Evolutionary conservation across 1,140 invertebrate species (phyloP).

Genomic region (Cotesia typhae): DNA sequence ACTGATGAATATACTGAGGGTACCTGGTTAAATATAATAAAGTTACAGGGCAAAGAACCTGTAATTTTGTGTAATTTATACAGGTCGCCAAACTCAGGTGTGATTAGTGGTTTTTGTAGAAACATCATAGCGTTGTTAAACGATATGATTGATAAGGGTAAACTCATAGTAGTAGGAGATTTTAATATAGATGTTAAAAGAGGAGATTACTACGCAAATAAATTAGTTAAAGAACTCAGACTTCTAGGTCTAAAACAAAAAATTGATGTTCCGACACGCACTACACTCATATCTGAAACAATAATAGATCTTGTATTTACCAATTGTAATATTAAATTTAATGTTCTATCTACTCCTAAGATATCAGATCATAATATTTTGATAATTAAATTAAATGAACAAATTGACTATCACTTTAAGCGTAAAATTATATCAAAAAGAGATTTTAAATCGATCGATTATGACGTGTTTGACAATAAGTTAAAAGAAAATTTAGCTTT

Average conservation of each 20-base stretch:
- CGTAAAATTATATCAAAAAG: neutral
- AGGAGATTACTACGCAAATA: conserved; percentile 14
- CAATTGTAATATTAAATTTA: conserved; percentile 10
- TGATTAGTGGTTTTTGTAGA: conserved; percentile 25
- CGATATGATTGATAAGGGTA: conserved; percentile 14
- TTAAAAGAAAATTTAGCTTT: neutral
- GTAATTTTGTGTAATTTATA: conserved; percentile 17
- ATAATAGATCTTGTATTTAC: conserved; percentile 30
- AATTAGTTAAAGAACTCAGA: conserved; percentile 3
- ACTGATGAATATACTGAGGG: neutral
- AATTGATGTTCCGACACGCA: conserved; percentile 18
- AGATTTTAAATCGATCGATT: conserved; percentile 7
- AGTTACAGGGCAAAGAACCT: conserved; percentile 1
- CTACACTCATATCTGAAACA: conserved; percentile 18
- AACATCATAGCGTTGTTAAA: conserved; percentile 14
- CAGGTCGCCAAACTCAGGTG: conserved; percentile 23
- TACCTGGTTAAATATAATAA: conserved; percentile 13
- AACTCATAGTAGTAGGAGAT: conserved; percentile 30
- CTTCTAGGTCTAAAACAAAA: conserved; percentile 29
- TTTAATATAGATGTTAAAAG: conserved; percentile 29
- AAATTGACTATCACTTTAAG: neutral
- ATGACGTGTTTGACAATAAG: neutral
- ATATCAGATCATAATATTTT: conserved; percentile 27
- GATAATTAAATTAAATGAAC: neutral
- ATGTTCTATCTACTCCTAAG: conserved; percentile 24